These are phyloP conservation scores for Apotomis betuletana DNA, from an alignment of 2,888 invertebrate species.

Conservation along the genomic window DNA sequence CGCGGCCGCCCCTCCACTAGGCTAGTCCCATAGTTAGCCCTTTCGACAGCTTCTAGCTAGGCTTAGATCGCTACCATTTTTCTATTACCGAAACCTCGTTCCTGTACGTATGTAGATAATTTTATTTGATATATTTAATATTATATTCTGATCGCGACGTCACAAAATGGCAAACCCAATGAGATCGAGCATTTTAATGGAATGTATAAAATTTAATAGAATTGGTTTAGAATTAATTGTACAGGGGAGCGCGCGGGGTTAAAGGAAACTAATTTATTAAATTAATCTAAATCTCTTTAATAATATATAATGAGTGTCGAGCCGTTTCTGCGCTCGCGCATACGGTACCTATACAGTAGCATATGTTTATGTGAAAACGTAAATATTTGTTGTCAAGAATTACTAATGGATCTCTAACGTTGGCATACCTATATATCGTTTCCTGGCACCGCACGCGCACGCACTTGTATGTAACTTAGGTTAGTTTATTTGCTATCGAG, in stretches of 20 bases:
- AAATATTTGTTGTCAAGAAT: not conserved
- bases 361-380: no score
- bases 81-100: slow-evolving; percentile 54
- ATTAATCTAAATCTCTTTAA: not conserved
- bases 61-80: slow-evolving; percentile 50
- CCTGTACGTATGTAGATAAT: slow-evolving; percentile 53
- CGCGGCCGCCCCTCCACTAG: slow-evolving; percentile 5
- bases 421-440: slow-evolving; percentile 9
- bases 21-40: slow-evolving; percentile 35
- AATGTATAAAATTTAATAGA: slow-evolving; percentile 53
- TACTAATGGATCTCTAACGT: not conserved
- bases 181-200: slow-evolving; percentile 49
- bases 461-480: slow-evolving; percentile 61
- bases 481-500: slow-evolving; percentile 59
- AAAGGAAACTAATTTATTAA: slow-evolving; percentile 29
- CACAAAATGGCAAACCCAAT: slow-evolving; percentile 43
- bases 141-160: slow-evolving; percentile 48
- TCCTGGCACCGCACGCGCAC: slow-evolving; percentile 33
- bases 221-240: slow-evolving; percentile 53
- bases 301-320: not conserved
- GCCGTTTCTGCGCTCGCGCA: not conserved
- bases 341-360: not conserved
- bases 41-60: slow-evolving; percentile 50
- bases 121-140: slow-evolving; percentile 53
- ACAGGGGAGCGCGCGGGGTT: slow-evolving; percentile 49